Evolutionary conservation across 2,113 vertebrate genomes (phyloP), one percentile per base, ranked within the genome.

Genomic region (Mobula hypostoma): DNA sequence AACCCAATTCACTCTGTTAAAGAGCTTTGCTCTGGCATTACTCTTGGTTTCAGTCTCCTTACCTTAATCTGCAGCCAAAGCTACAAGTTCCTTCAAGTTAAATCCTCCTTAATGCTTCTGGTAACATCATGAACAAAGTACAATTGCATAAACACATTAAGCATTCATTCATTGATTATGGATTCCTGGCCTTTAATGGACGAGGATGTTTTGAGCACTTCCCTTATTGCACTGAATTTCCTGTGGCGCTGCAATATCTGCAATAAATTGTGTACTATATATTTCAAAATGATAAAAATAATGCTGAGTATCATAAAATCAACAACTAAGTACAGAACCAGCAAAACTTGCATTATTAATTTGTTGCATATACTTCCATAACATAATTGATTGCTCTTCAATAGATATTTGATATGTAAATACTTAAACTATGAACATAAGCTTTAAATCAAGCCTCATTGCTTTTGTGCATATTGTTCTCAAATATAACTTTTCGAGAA

Each of bases 271-370:
- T 66, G 61, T 32, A 63, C n/a, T 61, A 90, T 90, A 90, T 90
- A 61, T 32, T 90, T 90, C 24, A 90, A 66, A 90, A 66, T 63
- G 58, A 66, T 90, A 24, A 11, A 27, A 90, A 90, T 61, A 90
- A 66, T 66, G 85, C 85, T 90, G 85, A 90, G 61, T 90, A 63
- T 90, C 61, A 21, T 66, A 68, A 68, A 90, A 17, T 66, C 61
- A 2, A 66, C 85, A 90, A 32, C 61, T 66, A 88, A 88, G 58
- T 15, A 88, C 85, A 66, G 58, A 66, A 90, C 85, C 61, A 90
- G n/a, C 85, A 90, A 90, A 90, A 90, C 29, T 15, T 66, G 61
- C 7, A 63, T 90, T 90, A 90, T 68, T 90, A 90, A 90, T 90
- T 90, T 63, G n/a, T 90, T 63, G 29, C 40, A 32, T 32, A 32